phyloP scores from a whole-genome alignment of 2,797 vertebrate genomes.

The Pangasius larnaudii region DNA sequence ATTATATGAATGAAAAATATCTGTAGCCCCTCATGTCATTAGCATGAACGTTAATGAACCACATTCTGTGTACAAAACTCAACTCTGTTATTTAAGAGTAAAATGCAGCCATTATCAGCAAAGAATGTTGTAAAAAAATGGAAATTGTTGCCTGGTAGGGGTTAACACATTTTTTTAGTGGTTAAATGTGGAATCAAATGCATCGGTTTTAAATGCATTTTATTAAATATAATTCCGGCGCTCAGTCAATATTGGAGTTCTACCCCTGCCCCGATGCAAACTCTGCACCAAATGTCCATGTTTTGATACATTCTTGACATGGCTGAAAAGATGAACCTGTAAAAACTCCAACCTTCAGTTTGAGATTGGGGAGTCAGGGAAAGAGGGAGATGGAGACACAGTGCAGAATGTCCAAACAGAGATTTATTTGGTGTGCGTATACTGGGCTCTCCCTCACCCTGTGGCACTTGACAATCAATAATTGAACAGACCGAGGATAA shows the following conservation, averaged over 20 bases:
- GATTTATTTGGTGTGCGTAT: slow-evolving; percentile 68
- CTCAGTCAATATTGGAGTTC: neutral
- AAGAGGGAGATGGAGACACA: slow-evolving; percentile 58
- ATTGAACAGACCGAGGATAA: slow-evolving; percentile 73
- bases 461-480: slow-evolving; percentile 71
- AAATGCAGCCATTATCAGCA: neutral
- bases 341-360: slow-evolving; percentile 37
- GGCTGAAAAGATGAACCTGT: slow-evolving; percentile 40
- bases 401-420: slow-evolving; percentile 65
- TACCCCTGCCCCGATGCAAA: neutral
- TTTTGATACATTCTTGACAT: slow-evolving; percentile 34
- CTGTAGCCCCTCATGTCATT: neutral
- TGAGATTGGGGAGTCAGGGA: slow-evolving; percentile 37
- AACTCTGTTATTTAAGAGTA: neutral
- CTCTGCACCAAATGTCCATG: neutral
- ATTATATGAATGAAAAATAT: neutral
- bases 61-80: neutral
- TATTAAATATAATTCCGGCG: neutral
- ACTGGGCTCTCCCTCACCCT: slow-evolving; percentile 63
- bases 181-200: neutral
- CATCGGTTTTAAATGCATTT: neutral
- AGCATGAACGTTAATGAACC: neutral
- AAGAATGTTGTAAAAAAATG: neutral
- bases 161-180: neutral
- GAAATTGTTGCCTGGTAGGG: neutral